A percentile compares a stretch with the other conserved stretches of the same genome.
These are phyloP conservation scores for Mus musculus DNA, from an alignment of 2,113 vertebrate species.

Conservation along the genomic window GRCm39 chr7:3149501-3150000, in stretches of 20 bases:
- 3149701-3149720: constrained; percentile 61
- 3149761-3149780: constrained; percentile 86
- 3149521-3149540: constrained; percentile 57
- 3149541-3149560: constrained; percentile 51
- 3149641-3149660: constrained; percentile 59
- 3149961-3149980: constrained; percentile 83
- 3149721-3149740: constrained; percentile 87
- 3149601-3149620: constrained; percentile 49
- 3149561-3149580: constrained; percentile 40
- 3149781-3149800: constrained; percentile 91
- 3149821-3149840: constrained; percentile 89
- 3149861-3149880: constrained; percentile 64
- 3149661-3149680: constrained; percentile 42
- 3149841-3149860: constrained; percentile 80
- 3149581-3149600: constrained; percentile 43
- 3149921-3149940: constrained; percentile 83
- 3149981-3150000: constrained; percentile 84
- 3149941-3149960: constrained; percentile 78
- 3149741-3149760: constrained; percentile 80
- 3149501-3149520: constrained; percentile 75
- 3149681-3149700: constrained; percentile 63
- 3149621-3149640: constrained; percentile 52
- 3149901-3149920: constrained; percentile 78
- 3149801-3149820: constrained; percentile 92
- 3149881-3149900: constrained; percentile 85